Base-by-base conservation (phyloP, 1,140 invertebrate genomes). In the Nixonia krombeini region DNA sequence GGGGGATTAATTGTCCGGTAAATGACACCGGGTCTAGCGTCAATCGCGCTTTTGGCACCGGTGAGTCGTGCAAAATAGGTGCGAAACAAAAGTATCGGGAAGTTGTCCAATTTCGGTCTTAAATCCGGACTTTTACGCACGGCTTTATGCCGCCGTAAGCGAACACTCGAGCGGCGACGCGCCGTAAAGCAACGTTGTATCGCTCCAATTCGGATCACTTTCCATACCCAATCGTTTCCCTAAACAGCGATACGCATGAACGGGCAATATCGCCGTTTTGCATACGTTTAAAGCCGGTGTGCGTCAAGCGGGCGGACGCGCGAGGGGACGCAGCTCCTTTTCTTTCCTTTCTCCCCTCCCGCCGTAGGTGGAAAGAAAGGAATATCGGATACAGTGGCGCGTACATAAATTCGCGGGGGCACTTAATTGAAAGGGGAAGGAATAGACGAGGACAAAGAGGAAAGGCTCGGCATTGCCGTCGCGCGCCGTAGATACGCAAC, bases 371-470 rank as follows among this genome's bases (percentile, higher is more conserved):
- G 55, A 71, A 70, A 57, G 42, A 78, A 74, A 69, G 69, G 71
- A 82, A 83, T 81, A 84, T 78, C 74, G 78, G 78, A 73, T 74
- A 70, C 66, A 71, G 73, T 72, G 70, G 74, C 56, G 65, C 63
- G 71, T 66, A 82, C 83, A 85, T 85, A 85, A 85, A 85, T 84
- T 84, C 81, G 73, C 80, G 52, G 75, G 65, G 61, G 64, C 73
- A 75, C 79, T 82, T 85, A 85, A 85, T 85, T 85, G 83, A 85
- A 85, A 78, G 75, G 77, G 80, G 75, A 76, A 80, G 75, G 47
- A 69, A 71, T 66, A 61, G 69, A 35, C 41, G 33, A 38, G 64
- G 56, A 65, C 62, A 57, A 70, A 71, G 68, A 71, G 70, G 64
- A 49, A 37, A 37, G 35, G 41, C 42, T n/a, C n/a, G n/a, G n/a